Evolutionary conservation across 1,140 invertebrate species (phyloP).

Genomic region (Caerostris extrusa): DNA sequence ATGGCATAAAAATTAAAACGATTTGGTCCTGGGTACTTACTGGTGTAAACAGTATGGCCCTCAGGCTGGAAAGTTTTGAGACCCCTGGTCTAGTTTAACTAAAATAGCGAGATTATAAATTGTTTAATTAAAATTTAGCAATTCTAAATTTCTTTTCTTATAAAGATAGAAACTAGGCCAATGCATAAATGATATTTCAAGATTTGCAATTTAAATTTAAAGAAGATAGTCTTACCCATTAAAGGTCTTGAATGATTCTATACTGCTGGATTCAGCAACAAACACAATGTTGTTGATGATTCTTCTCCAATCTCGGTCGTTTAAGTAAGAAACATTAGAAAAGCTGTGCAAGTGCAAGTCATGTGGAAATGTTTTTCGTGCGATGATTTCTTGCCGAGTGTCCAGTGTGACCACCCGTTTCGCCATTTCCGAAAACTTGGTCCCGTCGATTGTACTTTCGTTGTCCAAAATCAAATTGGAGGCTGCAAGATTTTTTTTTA

Average conservation of each 20-base stretch:
- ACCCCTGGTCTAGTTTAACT: too few relatives aligned
- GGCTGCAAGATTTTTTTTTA: slow-evolving; percentile 1
- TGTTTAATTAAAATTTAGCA: too few relatives aligned
- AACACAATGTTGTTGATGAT: slow-evolving; percentile 13
- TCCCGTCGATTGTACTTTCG: background rate
- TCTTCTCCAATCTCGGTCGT: background rate
- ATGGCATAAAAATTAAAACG: too few relatives aligned
- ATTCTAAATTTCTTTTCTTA: too few relatives aligned
- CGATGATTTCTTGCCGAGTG: background rate
- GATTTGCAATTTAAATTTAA: too few relatives aligned
- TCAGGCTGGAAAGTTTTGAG: too few relatives aligned
- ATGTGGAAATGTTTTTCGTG: background rate
- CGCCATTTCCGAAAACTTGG: background rate
- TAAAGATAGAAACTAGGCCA: too few relatives aligned
- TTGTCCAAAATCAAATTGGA: background rate
- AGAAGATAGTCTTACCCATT: background rate
- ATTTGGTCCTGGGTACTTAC: too few relatives aligned
- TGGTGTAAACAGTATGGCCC: too few relatives aligned
- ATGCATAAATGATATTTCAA: too few relatives aligned
- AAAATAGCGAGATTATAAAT: too few relatives aligned
- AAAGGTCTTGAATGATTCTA: slow-evolving; percentile 6
- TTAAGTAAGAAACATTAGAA: background rate
- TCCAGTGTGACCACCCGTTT: slow-evolving; percentile 44
- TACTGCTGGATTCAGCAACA: background rate
- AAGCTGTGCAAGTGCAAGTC: background rate